Evolutionary conservation across 2,888 invertebrate species (phyloP).

Genomic region (Conops quadrifasciatus): DNA sequence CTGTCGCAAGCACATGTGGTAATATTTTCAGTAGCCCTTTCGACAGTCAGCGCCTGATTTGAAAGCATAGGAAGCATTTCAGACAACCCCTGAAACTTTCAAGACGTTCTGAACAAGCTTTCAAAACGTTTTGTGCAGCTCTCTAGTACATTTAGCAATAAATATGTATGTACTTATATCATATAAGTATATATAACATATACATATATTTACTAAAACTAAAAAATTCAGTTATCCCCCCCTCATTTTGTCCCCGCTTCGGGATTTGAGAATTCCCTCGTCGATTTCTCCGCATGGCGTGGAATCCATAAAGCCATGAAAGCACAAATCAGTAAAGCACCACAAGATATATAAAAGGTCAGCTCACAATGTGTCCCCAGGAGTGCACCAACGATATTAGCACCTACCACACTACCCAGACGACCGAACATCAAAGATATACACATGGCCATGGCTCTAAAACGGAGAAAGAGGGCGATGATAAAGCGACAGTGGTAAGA

Average conservation of each 20-base stretch:
- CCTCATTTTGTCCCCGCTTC: not conserved
- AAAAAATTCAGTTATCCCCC: too few relatives aligned
- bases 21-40: too few relatives aligned
- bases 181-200: too few relatives aligned
- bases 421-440: constrained; percentile 68
- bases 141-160: too few relatives aligned
- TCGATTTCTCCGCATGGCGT: constrained; percentile 25
- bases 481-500: not conserved
- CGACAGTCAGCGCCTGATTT: too few relatives aligned
- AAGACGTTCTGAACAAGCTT: too few relatives aligned
- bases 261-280: constrained; percentile 2
- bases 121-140: too few relatives aligned
- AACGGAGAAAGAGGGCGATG: not conserved
- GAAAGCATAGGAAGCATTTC: too few relatives aligned
- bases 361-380: constrained; percentile 65
- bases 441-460: constrained; percentile 67
- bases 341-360: constrained; percentile 59
- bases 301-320: constrained; percentile 52
- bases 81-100: too few relatives aligned
- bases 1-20: too few relatives aligned
- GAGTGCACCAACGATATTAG: constrained; percentile 65
- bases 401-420: constrained; percentile 66
- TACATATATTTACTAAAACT: too few relatives aligned
- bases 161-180: too few relatives aligned
- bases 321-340: constrained; percentile 50